Base-by-base conservation (phyloP, 2,113 vertebrate species). In the Capricornis sumatraensis region DNA sequence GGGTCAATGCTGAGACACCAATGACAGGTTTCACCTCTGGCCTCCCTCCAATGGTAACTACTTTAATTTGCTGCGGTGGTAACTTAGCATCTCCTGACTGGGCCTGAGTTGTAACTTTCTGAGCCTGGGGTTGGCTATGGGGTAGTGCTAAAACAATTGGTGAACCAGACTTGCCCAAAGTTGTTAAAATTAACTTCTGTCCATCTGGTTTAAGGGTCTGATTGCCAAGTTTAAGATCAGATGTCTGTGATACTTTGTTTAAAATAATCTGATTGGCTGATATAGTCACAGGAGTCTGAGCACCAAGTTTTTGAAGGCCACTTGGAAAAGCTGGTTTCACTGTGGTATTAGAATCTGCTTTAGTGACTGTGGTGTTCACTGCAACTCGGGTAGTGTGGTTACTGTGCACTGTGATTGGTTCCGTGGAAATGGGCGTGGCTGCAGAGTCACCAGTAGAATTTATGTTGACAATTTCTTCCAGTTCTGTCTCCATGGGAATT, bases 101-200 rank as follows among this genome's bases (percentile, higher is more conserved):
- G 64, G 98, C 97, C 96, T 99, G 99, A 81, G 98, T 98, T 4
- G 98, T 96, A 0, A 99, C 97, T 98, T 99, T 99, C 98, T 98
- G 98, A 0, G 98, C 86, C 92, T 98, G 98, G 0, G 99, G 98
- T 3, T 99, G 99, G 97, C 98, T 99, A 98, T 99, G 99, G 74
- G 99, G 99, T 58, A 99, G 94, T 50, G 99, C 99, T 96, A 99
- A 98, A 97, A 99, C 99, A 89, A 99, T 99, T 28, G 99, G 99
- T 79, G 99, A 99, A 62, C 99, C 99, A 21, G 99, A 98, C 98
- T 99, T 99, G 96, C 99, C 99, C 92, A 99, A 98, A 84, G 99
- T 98, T 98, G 99, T 99, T 43, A 99, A 99, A 97, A 99, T 99
- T 57, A 99, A 99, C 98, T 99, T 99, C 94, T 99, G 99, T 93